Percentiles rank a stretch among this genome's conserved stretches.
phyloP scores from a whole-genome alignment of 2,113 vertebrate species.

The Acanthochromis polyacanthus region DNA sequence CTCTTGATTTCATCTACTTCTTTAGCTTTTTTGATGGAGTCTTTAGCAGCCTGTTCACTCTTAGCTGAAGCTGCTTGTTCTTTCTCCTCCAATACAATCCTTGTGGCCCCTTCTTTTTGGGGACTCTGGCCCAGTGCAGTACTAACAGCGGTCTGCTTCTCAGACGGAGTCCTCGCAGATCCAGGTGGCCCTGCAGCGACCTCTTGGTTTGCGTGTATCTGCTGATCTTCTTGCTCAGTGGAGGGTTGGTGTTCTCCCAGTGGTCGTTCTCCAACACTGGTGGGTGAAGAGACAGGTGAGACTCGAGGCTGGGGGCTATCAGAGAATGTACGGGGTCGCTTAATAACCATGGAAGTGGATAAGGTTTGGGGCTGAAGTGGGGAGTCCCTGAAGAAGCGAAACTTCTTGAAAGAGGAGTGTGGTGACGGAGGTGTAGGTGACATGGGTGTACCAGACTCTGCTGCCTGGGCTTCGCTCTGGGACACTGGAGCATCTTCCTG shows the following conservation, averaged over 20 bases:
- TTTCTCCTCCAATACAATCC: slow-evolving; percentile 32
- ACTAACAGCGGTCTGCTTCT: slow-evolving; percentile 30
- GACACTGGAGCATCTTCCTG: slow-evolving; percentile 56
- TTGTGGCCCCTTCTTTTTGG: slow-evolving; percentile 34
- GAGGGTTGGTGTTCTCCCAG: slow-evolving; percentile 27
- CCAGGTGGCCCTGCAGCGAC: slow-evolving; percentile 12
- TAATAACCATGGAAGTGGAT: slow-evolving; percentile 68
- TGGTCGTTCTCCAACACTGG: slow-evolving; percentile 28
- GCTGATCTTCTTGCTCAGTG: slow-evolving; percentile 37
- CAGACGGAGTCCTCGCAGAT: slow-evolving; percentile 32
- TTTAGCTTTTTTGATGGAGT: slow-evolving; percentile 57
- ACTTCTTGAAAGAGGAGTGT: slow-evolving; percentile 82
- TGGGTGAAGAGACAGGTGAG: slow-evolving; percentile 27
- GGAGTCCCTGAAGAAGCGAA: slow-evolving; percentile 79
- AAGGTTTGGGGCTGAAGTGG: slow-evolving; percentile 62
- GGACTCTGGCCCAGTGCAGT: slow-evolving; percentile 13
- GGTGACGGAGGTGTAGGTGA: slow-evolving; percentile 65
- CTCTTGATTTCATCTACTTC: slow-evolving; percentile 46
- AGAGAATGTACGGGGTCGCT: slow-evolving; percentile 79
- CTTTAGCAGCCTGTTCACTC: slow-evolving; percentile 36
- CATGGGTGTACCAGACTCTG: slow-evolving; percentile 49
- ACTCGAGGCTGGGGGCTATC: slow-evolving; percentile 68
- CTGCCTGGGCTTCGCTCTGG: slow-evolving; percentile 53
- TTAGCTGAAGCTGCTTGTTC: slow-evolving; percentile 16
- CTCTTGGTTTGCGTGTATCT: slow-evolving; percentile 48